phyloP scores from a whole-genome alignment of 1,140 invertebrate genomes.

The Heliconius melpomene region DNA sequence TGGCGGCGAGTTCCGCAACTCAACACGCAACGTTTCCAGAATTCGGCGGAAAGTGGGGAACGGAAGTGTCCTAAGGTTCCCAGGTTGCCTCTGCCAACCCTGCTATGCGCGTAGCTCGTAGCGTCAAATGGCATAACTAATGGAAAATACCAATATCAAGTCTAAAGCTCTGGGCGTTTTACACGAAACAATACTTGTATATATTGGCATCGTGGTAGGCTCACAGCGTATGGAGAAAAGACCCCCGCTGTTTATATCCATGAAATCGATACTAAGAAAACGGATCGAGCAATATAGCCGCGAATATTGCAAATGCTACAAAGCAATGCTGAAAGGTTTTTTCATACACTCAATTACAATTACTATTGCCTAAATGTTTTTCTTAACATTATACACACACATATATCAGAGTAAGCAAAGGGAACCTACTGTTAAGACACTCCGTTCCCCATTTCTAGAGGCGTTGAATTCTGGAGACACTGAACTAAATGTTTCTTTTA shows the following conservation, averaged over 20 bases:
- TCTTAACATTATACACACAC: background rate
- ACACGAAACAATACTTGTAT: slow-evolving; percentile 1
- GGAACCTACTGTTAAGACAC: no score
- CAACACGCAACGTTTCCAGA: no score
- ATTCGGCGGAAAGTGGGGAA: no score
- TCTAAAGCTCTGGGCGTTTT: background rate
- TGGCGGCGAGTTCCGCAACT: no score
- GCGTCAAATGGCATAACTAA: background rate
- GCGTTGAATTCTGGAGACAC: no score
- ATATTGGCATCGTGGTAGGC: background rate
- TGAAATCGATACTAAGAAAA: slow-evolving; percentile 43
- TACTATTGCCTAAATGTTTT: background rate
- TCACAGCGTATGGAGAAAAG: background rate
- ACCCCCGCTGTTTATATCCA: slow-evolving; percentile 32
- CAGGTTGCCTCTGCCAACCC: no score
- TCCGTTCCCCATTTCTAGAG: no score
- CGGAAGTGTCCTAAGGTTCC: no score
- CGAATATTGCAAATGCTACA: slow-evolving; percentile 43
- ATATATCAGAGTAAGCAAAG: no score
- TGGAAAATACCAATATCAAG: background rate
- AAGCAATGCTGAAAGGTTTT: slow-evolving; percentile 49
- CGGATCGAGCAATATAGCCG: slow-evolving; percentile 39
- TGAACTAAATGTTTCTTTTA: no score
- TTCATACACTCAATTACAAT: slow-evolving; percentile 22
- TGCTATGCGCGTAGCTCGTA: no score